These are phyloP conservation scores for Trachymyrmex cornetzi DNA, from an alignment of 1,140 invertebrate genomes.

Conservation along the genomic window DNA sequence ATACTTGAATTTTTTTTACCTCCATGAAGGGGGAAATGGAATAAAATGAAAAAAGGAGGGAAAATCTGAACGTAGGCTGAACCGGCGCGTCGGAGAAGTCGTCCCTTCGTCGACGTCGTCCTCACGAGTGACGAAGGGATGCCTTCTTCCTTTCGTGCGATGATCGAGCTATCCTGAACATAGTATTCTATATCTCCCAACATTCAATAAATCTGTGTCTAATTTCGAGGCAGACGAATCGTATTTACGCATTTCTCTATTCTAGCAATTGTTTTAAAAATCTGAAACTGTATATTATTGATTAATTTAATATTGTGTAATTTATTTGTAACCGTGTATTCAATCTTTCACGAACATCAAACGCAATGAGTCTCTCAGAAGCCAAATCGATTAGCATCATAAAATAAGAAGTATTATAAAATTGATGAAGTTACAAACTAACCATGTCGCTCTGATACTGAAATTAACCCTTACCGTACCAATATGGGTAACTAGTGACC, in stretches of 20 bases:
- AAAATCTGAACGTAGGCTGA: conserved; percentile 75
- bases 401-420: not conserved
- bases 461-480: no score
- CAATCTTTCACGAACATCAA: not conserved
- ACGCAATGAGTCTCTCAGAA: not conserved
- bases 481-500: no score
- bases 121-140: not conserved
- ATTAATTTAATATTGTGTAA: not conserved
- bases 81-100: conserved; percentile 61
- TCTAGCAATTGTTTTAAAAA: not conserved
- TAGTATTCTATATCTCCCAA: not conserved
- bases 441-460: not conserved
- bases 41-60: conserved; percentile 76
- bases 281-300: not conserved
- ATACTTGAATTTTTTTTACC: conserved; percentile 79
- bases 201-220: not conserved
- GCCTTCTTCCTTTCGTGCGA: conserved; percentile 11
- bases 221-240: not conserved
- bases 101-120: conserved; percentile 35
- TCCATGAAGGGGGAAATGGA: conserved; percentile 77
- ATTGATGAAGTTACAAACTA: not conserved
- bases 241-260: not conserved
- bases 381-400: not conserved
- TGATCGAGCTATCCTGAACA: conserved; percentile 1
- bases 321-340: not conserved